Percentiles rank a stretch among this genome's conserved stretches.
phyloP scores from a whole-genome alignment of 2,113 vertebrate species.

The Ageneiosus marmoratus region DNA sequence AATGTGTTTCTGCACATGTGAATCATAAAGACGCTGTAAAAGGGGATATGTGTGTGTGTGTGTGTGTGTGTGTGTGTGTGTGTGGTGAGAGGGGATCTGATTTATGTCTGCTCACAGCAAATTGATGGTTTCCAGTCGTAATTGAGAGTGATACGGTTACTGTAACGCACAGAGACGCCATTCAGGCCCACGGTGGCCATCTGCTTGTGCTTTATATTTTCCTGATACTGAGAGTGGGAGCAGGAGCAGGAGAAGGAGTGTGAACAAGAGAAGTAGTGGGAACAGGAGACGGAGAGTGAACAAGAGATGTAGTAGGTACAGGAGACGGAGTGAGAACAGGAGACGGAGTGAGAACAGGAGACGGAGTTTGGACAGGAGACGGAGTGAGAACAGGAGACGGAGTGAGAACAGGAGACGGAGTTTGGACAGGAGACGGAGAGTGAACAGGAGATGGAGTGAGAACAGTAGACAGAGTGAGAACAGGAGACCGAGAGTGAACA shows the following conservation, averaged over 20 bases:
- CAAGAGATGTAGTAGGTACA: no score
- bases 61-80: background rate
- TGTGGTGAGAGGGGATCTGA: conserved; percentile 59
- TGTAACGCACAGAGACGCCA: conserved; percentile 69
- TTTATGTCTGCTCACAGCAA: conserved; percentile 63
- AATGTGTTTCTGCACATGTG: conserved; percentile 70
- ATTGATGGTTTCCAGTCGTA: conserved; percentile 70
- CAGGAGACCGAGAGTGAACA: no score
- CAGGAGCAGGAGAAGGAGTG: no score
- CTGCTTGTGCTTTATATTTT: conserved; percentile 68
- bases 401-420: no score
- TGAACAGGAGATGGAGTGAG: background rate
- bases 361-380: fast-evolving
- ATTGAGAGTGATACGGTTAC: conserved; percentile 75
- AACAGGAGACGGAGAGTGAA: no score
- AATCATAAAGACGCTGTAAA: conserved; percentile 57
- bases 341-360: no score
- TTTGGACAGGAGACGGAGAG: background rate
- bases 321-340: no score
- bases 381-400: no score
- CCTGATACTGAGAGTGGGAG: background rate
- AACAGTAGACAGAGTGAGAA: no score
- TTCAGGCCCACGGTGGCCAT: conserved; percentile 68
- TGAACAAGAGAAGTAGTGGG: no score
- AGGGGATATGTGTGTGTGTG: conserved; percentile 6